Percentiles rank a stretch among this genome's conserved stretches.
These are phyloP conservation scores for Drosophila grimshawi DNA, from an alignment of 1,140 invertebrate genomes.

Conservation along the genomic window DNA sequence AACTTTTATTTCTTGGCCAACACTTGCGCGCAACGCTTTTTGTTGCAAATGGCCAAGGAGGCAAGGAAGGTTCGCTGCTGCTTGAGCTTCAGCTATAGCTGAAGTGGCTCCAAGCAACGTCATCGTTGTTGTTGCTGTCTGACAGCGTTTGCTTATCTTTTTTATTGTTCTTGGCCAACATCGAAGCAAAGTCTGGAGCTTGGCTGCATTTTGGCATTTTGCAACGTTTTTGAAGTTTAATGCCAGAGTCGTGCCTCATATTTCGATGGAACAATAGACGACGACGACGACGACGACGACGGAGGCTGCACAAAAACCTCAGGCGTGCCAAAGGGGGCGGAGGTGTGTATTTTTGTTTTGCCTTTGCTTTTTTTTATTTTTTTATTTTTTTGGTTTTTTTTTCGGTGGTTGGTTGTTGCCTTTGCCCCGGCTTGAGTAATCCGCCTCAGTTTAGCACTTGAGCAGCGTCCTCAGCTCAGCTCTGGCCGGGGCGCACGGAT, in stretches of 20 bases:
- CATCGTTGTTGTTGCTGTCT: constrained; percentile 38
- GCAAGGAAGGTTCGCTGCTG: constrained; percentile 9
- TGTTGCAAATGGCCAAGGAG: constrained; percentile 34
- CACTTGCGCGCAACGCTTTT: constrained; percentile 62
- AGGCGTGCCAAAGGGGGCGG: constrained; percentile 78
- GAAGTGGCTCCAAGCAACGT: constrained; percentile 69
- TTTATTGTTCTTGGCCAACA: constrained; percentile 80
- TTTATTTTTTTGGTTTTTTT: too few relatives aligned
- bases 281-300: constrained; percentile 17
- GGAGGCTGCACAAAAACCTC: constrained; percentile 36
- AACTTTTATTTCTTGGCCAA: constrained; percentile 82
- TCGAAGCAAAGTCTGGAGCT: constrained; percentile 60
- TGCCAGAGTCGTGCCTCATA: constrained; percentile 82
- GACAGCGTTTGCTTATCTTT: constrained; percentile 73
- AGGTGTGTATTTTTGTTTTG: constrained; percentile 63
- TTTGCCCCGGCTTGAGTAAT: constrained; percentile 66
- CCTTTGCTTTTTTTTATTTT: constrained; percentile 31
- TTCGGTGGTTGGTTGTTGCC: constrained; percentile 70
- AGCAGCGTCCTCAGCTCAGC: constrained; percentile 67
- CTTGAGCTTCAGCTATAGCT: constrained; percentile 17
- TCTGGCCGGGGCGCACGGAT: constrained; percentile 41
- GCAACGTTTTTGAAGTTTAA: constrained; percentile 80
- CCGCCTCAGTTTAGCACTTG: constrained; percentile 82
- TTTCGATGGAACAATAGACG: constrained; percentile 82
- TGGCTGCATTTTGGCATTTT: constrained; percentile 80